A percentile compares a stretch with the other conserved stretches of the same genome.
Evolutionary conservation across 2,888 invertebrate genomes (phyloP).

Genomic region (Hypselothyrea guttata): DNA sequence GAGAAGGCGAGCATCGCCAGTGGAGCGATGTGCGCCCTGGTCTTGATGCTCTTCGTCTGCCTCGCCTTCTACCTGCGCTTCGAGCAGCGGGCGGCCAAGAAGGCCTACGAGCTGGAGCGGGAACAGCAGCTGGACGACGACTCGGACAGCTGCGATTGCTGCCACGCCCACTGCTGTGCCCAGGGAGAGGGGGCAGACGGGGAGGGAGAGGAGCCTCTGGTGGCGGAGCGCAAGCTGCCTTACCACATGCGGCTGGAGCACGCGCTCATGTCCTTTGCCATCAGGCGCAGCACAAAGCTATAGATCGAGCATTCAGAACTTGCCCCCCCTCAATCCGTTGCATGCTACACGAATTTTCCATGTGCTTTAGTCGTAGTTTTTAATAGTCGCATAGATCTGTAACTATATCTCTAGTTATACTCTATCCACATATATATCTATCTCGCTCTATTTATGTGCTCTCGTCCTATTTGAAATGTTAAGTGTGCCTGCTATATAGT

Average conservation of each 20-base stretch:
- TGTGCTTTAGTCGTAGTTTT: conserved; percentile 54
- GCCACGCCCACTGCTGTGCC: conserved; percentile 54
- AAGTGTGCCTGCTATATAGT: conserved; percentile 24
- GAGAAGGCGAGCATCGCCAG: conserved; percentile 92
- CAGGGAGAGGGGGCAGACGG: conserved; percentile 47
- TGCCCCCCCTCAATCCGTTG: conserved; percentile 27
- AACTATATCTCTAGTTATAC: too few species aligned
- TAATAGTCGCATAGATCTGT: conserved; percentile 19
- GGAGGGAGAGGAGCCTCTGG: conserved; percentile 47
- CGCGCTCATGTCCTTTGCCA: conserved; percentile 71
- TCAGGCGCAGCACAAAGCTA: conserved; percentile 70
- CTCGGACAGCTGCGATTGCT: conserved; percentile 57
- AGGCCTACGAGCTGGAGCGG: conserved; percentile 62
- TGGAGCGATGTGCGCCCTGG: conserved; percentile 87
- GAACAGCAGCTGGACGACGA: conserved; percentile 40
- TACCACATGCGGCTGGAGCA: conserved; percentile 70
- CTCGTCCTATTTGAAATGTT: conserved; percentile 36
- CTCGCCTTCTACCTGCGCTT: conserved; percentile 84
- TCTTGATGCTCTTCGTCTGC: conserved; percentile 85
- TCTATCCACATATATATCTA: too few species aligned
- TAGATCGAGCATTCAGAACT: conserved; percentile 34
- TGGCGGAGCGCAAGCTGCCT: conserved; percentile 53
- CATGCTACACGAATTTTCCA: conserved; percentile 52
- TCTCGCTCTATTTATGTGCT: conserved; percentile 20
- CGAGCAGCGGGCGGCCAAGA: conserved; percentile 81